Base-by-base conservation (phyloP, 1,140 invertebrate species). In the Papilio machaon region DNA sequence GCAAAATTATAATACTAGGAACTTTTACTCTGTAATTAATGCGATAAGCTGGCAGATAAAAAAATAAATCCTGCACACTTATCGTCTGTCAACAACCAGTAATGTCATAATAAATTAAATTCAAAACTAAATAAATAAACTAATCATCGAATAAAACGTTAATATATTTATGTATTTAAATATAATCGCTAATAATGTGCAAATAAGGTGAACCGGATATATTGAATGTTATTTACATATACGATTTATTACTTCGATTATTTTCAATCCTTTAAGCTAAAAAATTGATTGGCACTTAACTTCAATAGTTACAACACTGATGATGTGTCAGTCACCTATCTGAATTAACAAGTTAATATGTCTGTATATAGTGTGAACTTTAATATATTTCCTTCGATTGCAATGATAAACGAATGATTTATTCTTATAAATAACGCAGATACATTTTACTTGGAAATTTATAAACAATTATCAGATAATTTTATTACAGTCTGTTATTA, bases 161-260 rank as follows among this genome's bases (percentile, higher is more conserved):
- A 58, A 78, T 78, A 46, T 47, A 75, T 75, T 75, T 75, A 75
- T 75, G 75, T 58, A 78, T 78, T 78, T 78, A 60, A 78, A 78
- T 78, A n/a, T 60, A 78, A 78, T 38, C 75, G 5, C 75, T 78
- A 52, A 30, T 78, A 54, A 76, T 30, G 52, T 60, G 13, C 49
- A 78, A 78, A 38, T 70, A 70, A 35, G 64, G 64, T 35, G 30
- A 70, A 70, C 47, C 52, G 38, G 74, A 54, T 47, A 58, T 38
- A 35, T 78, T 15, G 8, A 35, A 58, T 38, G 49, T 30, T 23
- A 52, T 77, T 35, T 78, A n/a, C 49, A 47, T 23, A 52, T 19
- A 52, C 75, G 17, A 19, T 78, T 23, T 77, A 60, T 54, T 78
- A 15, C 13, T 52, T 15, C 47, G 23, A 19, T 2, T 23, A 49